Conservation (phyloP, 2,113 vertebrate species). For the Calidris pygmaea region DNA sequence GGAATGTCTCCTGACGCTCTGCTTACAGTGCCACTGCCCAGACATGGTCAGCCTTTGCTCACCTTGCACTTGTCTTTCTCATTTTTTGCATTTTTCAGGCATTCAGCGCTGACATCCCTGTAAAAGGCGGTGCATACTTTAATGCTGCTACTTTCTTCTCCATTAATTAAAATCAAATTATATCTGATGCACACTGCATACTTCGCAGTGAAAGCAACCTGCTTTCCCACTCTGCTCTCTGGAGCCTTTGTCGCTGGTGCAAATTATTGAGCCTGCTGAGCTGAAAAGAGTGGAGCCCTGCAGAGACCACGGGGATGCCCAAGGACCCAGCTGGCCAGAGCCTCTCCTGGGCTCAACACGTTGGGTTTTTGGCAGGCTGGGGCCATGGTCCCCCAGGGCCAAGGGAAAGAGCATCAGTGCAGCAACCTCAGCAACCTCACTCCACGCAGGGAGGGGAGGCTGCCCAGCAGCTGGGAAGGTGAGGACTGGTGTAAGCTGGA, state of each 20-base stretch:
- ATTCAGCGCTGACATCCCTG: neutral
- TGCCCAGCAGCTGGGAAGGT: neutral
- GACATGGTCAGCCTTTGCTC: neutral
- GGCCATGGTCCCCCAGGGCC: neutral
- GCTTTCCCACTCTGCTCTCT: neutral
- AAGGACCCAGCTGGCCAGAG: neutral
- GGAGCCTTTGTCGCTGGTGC: neutral
- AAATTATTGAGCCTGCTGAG: neutral
- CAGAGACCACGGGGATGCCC: neutral
- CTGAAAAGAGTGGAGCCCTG: neutral
- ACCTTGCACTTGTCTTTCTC: neutral
- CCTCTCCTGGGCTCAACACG: neutral
- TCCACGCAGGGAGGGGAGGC: neutral
- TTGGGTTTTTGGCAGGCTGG: neutral
- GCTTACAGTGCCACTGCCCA: neutral
- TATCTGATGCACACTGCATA: neutral
- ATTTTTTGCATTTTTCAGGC: neutral
- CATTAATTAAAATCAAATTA: conserved; percentile 26
- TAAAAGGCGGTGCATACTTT: neutral
- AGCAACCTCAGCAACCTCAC: neutral
- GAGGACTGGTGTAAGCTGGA: fast-evolving
- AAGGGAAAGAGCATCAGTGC: neutral
- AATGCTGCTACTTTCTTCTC: neutral
- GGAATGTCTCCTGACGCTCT: neutral
- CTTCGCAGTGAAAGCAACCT: neutral